Conservation (phyloP, 2,888 invertebrate genomes). For the Diploptera punctata region DNA sequence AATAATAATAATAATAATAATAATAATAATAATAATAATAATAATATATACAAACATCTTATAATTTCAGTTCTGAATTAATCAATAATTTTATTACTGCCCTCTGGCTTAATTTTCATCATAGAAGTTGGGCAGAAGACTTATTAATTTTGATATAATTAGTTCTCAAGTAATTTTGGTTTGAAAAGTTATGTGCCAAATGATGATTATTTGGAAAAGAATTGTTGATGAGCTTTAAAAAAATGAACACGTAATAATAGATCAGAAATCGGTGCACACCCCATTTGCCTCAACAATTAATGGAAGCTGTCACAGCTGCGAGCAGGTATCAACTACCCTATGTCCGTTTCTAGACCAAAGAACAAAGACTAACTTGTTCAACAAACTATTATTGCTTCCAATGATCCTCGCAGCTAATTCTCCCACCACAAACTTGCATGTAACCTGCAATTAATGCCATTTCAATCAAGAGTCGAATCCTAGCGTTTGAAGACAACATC, state of each 20-base stretch:
- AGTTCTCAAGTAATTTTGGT: too few relatives aligned
- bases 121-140: too few relatives aligned
- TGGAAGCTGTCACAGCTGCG: constrained; percentile 14
- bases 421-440: background rate
- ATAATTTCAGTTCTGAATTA: background rate
- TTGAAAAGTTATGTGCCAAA: background rate
- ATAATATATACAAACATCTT: too few relatives aligned
- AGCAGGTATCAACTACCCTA: constrained; percentile 3
- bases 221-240: background rate
- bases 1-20: constrained; percentile 20
- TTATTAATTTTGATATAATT: too few relatives aligned
- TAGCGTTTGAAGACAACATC: constrained; percentile 28
- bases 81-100: background rate
- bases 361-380: constrained; percentile 7
- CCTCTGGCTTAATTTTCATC: too few relatives aligned
- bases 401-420: background rate
- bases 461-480: constrained; percentile 36
- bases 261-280: constrained; percentile 22
- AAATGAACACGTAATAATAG: constrained; percentile 12
- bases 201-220: background rate
- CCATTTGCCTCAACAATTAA: constrained; percentile 21
- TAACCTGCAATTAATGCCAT: constrained; percentile 37
- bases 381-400: background rate
- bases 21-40: constrained; percentile 21
- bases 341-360: background rate